Evolutionary conservation across 2,797 vertebrate species (phyloP).

Genomic region (Parauchenoglanis punctatus): DNA sequence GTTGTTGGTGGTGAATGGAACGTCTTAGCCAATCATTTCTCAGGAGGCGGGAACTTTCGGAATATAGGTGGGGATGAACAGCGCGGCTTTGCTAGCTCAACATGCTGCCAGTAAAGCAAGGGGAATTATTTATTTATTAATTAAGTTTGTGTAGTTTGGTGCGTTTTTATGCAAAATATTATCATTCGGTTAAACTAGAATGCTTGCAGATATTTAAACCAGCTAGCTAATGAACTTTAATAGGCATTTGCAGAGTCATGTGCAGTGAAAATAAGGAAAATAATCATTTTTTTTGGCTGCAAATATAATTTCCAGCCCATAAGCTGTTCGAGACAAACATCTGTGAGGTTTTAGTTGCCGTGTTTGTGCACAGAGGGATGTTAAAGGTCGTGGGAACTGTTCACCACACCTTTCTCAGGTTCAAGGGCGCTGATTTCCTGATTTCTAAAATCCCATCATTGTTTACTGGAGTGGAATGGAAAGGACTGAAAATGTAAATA

Average conservation of each 20-base stretch:
- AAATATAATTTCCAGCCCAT: background rate
- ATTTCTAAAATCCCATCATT: background rate
- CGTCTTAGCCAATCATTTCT: background rate
- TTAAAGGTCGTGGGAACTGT: background rate
- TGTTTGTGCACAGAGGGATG: background rate
- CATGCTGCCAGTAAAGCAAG: background rate
- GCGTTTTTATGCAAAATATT: background rate
- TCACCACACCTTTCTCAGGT: background rate
- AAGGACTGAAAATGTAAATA: background rate
- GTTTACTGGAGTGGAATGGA: no score
- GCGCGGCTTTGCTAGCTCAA: slow-evolving; percentile 18
- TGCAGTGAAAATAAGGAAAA: background rate
- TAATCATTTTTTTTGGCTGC: no score
- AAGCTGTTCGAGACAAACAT: background rate
- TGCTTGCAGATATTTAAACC: background rate
- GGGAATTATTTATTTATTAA: background rate
- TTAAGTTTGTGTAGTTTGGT: background rate
- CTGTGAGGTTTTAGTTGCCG: background rate
- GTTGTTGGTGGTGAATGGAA: background rate
- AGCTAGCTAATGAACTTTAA: background rate
- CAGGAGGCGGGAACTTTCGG: slow-evolving; percentile 10
- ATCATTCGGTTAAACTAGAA: no score
- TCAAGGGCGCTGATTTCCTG: background rate
- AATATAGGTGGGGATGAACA: slow-evolving; percentile 25
- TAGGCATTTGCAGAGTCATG: background rate